A percentile compares a stretch with the other conserved stretches of the same genome.
These are phyloP conservation scores for Leptothorax acervorum DNA, from an alignment of 2,888 invertebrate genomes.

Conservation along the genomic window DNA sequence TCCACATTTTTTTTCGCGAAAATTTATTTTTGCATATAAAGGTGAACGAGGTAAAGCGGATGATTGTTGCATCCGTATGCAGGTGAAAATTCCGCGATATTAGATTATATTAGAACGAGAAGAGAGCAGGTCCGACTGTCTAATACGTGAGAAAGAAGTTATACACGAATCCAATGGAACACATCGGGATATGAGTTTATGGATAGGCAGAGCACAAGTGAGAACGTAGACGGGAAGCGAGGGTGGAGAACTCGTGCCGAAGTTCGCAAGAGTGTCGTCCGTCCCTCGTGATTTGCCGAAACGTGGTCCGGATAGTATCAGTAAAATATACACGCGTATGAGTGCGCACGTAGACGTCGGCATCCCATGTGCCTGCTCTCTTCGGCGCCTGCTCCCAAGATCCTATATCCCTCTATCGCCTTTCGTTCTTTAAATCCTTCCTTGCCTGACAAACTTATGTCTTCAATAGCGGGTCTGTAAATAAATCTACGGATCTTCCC, in stretches of 20 bases:
- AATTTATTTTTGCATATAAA: not conserved
- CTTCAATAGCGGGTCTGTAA: constrained; percentile 81
- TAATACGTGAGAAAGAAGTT: constrained; percentile 33
- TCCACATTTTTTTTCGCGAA: not conserved
- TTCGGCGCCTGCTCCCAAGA: constrained; percentile 49
- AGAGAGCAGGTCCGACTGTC: constrained; percentile 8
- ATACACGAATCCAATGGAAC: constrained; percentile 12
- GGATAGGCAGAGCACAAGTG: not conserved
- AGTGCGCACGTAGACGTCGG: constrained; percentile 24
- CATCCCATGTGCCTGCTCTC: constrained; percentile 47
- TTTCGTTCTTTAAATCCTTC: constrained; percentile 38
- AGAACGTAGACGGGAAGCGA: constrained; percentile 47
- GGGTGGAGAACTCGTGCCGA: constrained; percentile 70
- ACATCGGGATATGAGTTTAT: not conserved
- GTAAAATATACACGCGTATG: constrained; percentile 63
- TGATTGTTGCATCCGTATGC: not conserved
- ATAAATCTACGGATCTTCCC: constrained; percentile 77
- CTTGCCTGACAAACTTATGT: constrained; percentile 80
- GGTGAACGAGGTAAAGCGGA: not conserved
- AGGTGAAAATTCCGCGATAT: not conserved
- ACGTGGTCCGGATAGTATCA: constrained; percentile 54
- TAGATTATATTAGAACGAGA: not conserved
- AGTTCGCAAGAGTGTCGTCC: constrained; percentile 73
- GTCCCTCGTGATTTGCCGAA: constrained; percentile 78
- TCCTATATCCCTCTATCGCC: constrained; percentile 30